Base-by-base conservation (phyloP, 2,113 vertebrate genomes). In the Nibea coibor region DNA sequence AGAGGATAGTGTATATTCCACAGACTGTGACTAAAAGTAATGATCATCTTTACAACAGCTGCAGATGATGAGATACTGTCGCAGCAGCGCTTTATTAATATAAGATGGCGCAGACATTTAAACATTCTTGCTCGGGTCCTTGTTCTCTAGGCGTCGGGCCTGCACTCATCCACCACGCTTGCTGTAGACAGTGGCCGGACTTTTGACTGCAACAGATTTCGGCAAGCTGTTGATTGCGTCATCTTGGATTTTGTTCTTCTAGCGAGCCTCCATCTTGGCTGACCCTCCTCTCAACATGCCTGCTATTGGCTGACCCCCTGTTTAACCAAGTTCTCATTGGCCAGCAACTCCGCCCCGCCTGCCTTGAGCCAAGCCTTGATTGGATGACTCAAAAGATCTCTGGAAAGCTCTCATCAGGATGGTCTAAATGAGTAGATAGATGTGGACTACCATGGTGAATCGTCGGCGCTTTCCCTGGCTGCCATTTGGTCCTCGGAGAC, bases 131-230 rank as follows among this genome's bases (percentile, higher is more conserved):
- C 50, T 47, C 11, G 10, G 31, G n/a, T 62, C 9, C 19, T 78
- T 54, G 26, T 53, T 58, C 71, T 58, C 69, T 19, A 35, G 74
- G 50, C 64, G 2, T 58, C 42, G 14, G 63, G 72, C 80, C 28
- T 50, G 16, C 47, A 59, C 64, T 80, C 68, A 16, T 66, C 62
- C 73, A 9, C 62, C 84, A 78, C 43, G 75, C 75, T 69, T 83
- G 87, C 91, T 87, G 76, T 79, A 81, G 79, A 47, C 74, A 69
- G 83, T 85, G 83, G 87, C 80, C 17, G 88, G 62, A 88, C 89
- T 75, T 92, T 90, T 91, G 92, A 92, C 90, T 67, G 85, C 81
- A 81, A 90, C 94, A 95, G 93, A 94, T 94, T 94, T 94, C 85
- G 58, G 85, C 94, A 94, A 94, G 94, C 93, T 95, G 95, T 94